phyloP scores from a whole-genome alignment of 2,888 invertebrate species.

The Meta bourneti region DNA sequence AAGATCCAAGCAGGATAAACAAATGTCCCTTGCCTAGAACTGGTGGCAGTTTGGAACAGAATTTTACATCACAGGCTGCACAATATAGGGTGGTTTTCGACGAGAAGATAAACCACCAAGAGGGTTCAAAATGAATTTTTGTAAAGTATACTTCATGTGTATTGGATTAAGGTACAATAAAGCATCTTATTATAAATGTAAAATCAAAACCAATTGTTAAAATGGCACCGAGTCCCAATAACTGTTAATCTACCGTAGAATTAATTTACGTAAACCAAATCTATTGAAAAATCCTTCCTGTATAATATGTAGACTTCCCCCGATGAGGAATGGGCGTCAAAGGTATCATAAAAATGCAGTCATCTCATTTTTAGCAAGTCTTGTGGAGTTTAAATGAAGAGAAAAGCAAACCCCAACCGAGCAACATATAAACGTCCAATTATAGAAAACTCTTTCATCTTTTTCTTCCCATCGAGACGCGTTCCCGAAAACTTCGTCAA shows the following conservation, averaged over 20 bases:
- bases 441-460: conserved; percentile 42
- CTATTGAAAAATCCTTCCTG: not conserved
- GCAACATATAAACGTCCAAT: conserved; percentile 58
- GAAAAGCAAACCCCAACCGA: conserved; percentile 11
- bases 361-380: conserved; percentile 50
- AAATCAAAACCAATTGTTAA: no score
- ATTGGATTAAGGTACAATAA: no score
- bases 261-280: conserved; percentile 21
- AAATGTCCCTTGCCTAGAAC: no score
- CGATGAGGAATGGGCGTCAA: conserved; percentile 18
- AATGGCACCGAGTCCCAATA: no score
- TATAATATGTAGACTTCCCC: conserved; percentile 42
- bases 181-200: no score
- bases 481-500: conserved; percentile 12
- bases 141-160: no score
- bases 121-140: no score
- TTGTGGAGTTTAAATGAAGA: conserved; percentile 25
- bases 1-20: no score
- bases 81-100: no score
- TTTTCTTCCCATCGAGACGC: not conserved
- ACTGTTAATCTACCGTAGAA: not conserved
- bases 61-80: no score
- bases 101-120: no score
- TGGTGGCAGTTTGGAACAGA: no score
- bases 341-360: conserved; percentile 25